phyloP scores from a whole-genome alignment of 2,888 invertebrate species.

The Phania funesta region DNA sequence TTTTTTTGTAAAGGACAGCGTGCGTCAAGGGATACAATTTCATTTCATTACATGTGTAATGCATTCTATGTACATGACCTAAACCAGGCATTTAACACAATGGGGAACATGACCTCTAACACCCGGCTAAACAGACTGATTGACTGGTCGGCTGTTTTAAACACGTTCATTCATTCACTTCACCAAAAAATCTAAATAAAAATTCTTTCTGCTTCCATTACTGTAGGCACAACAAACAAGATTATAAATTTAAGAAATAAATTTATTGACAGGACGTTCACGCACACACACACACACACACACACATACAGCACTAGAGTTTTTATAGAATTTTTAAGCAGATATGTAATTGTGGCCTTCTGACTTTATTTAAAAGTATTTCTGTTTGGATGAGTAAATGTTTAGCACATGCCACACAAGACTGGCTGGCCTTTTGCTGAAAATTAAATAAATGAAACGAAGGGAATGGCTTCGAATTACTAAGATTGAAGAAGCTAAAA shows the following conservation, averaged over 20 bases:
- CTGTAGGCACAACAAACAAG: conserved; percentile 4
- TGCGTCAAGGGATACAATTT: conserved; percentile 68
- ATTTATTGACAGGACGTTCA: conserved; percentile 18
- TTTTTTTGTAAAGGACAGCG: conserved; percentile 34
- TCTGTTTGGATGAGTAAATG: conserved; percentile 24
- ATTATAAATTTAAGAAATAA: conserved; percentile 49
- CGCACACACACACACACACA: not conserved
- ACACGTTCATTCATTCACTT: conserved; percentile 30
- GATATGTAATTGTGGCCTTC: conserved; percentile 57
- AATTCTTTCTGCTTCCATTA: not conserved
- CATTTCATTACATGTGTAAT: conserved; percentile 41
- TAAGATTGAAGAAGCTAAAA: conserved; percentile 19
- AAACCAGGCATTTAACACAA: conserved; percentile 60
- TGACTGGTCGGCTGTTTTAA: conserved; percentile 32
- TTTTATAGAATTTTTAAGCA: conserved; percentile 14
- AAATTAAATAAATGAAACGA: not conserved
- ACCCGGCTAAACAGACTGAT: conserved; percentile 62
- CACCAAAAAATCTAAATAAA: not conserved
- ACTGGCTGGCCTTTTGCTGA: not conserved
- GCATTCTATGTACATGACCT: conserved; percentile 30
- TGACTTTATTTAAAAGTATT: conserved; percentile 48
- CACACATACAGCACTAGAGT: not conserved
- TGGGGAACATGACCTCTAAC: conserved; percentile 69
- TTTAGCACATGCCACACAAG: conserved; percentile 61
- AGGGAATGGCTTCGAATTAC: conserved; percentile 42